Evolutionary conservation across 2,888 invertebrate genomes (phyloP).

Genomic region (Pyrocoelia pectoralis): DNA sequence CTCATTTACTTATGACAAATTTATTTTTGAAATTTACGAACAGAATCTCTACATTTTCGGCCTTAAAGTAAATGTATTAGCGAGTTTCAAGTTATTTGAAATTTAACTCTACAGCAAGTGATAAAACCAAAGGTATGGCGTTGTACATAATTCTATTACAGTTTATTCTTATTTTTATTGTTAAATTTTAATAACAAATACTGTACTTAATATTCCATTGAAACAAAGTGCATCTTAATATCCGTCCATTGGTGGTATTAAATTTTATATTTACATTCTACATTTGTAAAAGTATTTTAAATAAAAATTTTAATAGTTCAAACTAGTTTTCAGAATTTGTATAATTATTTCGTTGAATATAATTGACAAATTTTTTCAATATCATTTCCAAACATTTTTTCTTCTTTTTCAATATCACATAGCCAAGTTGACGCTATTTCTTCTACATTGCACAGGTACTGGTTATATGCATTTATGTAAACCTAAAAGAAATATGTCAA

Average conservation of each 20-base stretch:
- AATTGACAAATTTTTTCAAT: conserved; percentile 43
- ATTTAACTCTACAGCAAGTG: conserved; percentile 19
- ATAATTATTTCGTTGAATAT: conserved; percentile 49
- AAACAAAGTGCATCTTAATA: conserved; percentile 28
- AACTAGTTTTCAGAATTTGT: conserved; percentile 28
- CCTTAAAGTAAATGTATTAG: neutral
- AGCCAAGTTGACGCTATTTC: conserved; percentile 37
- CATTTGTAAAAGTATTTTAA: conserved; percentile 26
- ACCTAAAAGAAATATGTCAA: conserved; percentile 19
- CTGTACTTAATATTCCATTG: conserved; percentile 5
- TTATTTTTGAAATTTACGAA: neutral
- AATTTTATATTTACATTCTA: conserved; percentile 22
- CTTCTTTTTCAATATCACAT: conserved; percentile 35
- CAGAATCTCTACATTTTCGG: neutral
- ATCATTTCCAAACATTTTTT: conserved; percentile 44
- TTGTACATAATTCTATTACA: conserved; percentile 28
- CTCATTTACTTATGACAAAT: conserved; percentile 2
- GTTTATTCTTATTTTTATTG: conserved; percentile 14
- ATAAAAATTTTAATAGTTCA: conserved; percentile 19
- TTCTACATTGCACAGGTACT: conserved; percentile 22
- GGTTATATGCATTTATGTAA: conserved; percentile 23
- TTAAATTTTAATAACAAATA: conserved; percentile 4
- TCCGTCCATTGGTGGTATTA: conserved; percentile 31
- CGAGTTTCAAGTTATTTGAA: neutral
- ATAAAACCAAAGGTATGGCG: conserved; percentile 43